Conservation (phyloP, 2,888 invertebrate genomes). For the Drosophila siamana region DNA sequence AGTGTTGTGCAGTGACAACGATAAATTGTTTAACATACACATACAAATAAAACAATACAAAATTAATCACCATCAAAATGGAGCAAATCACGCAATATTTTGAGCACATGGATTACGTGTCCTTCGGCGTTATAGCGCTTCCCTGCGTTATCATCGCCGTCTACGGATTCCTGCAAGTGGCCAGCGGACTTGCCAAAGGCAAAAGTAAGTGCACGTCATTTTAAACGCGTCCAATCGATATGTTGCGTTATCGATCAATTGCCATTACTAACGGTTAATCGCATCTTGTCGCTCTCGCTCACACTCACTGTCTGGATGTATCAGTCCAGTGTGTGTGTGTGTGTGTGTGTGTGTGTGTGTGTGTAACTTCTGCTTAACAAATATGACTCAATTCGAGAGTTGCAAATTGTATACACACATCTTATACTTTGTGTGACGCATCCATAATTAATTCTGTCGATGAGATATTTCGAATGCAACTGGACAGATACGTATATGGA, state of each 20-base stretch:
- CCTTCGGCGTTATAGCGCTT: slow-evolving; percentile 64
- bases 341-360: neutral
- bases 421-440: slow-evolving; percentile 15
- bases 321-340: neutral
- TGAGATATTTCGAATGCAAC: slow-evolving; percentile 6
- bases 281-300: neutral
- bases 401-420: neutral
- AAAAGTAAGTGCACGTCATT: slow-evolving; percentile 71
- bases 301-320: neutral
- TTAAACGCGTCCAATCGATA: slow-evolving; percentile 17
- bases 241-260: slow-evolving; percentile 2
- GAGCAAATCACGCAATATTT: slow-evolving; percentile 69
- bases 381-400: slow-evolving; percentile 19
- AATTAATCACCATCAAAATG: slow-evolving; percentile 39
- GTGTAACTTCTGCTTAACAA: slow-evolving; percentile 5
- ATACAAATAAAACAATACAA: slow-evolving; percentile 10
- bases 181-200: slow-evolving; percentile 65
- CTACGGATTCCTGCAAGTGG: slow-evolving; percentile 68
- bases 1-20: slow-evolving; percentile 38
- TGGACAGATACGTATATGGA: neutral
- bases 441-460: slow-evolving; percentile 10
- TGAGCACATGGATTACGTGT: slow-evolving; percentile 75
- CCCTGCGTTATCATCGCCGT: slow-evolving; percentile 69
- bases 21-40: neutral
- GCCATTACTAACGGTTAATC: slow-evolving; percentile 2